A percentile compares a stretch with the other conserved stretches of the same genome.
Conservation (phyloP, 2,113 vertebrate genomes). For the Antigone vipio region DNA sequence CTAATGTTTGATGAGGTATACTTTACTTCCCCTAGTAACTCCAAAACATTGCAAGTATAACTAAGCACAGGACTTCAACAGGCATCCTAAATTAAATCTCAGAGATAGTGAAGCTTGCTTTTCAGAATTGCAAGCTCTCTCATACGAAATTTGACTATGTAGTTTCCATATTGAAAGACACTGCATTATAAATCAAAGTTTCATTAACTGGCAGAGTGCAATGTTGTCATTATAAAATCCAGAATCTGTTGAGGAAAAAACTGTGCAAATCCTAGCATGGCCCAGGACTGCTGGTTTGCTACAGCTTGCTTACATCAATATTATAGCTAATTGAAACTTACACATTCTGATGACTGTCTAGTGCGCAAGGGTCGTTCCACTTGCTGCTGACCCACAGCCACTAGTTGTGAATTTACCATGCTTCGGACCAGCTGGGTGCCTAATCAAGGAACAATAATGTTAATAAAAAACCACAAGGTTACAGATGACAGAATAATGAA, state of each 20-base stretch:
- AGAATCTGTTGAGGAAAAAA: neutral
- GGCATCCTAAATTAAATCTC: neutral
- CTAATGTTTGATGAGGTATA: neutral
- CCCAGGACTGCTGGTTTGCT: neutral
- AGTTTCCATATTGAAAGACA: neutral
- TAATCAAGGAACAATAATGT: constrained; percentile 53
- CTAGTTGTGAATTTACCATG: constrained; percentile 86
- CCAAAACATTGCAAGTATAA: neutral
- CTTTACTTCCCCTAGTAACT: neutral
- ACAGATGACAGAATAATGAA: neutral
- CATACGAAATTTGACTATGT: neutral
- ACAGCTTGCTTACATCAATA: neutral
- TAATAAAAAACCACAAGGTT: neutral
- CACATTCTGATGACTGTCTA: constrained; percentile 92
- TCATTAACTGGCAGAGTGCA: neutral
- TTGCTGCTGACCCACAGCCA: constrained; percentile 79
- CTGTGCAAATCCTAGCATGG: neutral
- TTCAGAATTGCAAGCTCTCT: neutral
- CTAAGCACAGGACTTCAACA: neutral
- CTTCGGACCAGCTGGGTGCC: constrained; percentile 86
- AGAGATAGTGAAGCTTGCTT: neutral
- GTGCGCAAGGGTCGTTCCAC: constrained; percentile 81
- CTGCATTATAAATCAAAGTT: neutral
- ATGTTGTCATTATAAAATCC: neutral
- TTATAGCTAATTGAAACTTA: constrained; percentile 73